These are phyloP conservation scores for Oscheius myriophilus DNA, from an alignment of 2,888 invertebrate species.

Conservation along the genomic window DNA sequence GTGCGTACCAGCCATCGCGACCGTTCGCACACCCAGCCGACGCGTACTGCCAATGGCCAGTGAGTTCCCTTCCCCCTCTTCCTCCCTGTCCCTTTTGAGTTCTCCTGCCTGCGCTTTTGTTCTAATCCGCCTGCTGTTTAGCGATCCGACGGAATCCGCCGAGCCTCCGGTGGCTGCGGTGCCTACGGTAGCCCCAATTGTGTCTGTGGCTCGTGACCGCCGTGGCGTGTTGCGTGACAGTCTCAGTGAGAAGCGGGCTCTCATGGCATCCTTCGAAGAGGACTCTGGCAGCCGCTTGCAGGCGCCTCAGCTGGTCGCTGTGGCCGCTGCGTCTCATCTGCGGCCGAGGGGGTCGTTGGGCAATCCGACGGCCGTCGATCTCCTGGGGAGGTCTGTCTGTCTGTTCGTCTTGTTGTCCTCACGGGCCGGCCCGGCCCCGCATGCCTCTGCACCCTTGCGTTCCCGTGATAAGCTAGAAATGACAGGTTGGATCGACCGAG, in stretches of 20 bases:
- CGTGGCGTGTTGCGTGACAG: slow-evolving; percentile 22
- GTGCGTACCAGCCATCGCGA: slow-evolving; percentile 21
- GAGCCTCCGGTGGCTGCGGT: too few relatives aligned
- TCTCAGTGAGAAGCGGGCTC: slow-evolving; percentile 6
- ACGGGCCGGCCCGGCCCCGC: slow-evolving; percentile 46
- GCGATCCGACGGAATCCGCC: too few relatives aligned
- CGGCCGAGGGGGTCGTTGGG: slow-evolving; percentile 29
- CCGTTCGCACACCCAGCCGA: slow-evolving; percentile 29
- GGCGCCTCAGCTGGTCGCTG: slow-evolving; percentile 11
- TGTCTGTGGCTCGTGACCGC: slow-evolving; percentile 24
- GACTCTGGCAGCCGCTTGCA: slow-evolving; percentile 19
- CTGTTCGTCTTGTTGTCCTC: neutral
- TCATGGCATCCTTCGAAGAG: slow-evolving; percentile 32
- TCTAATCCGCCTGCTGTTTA: neutral
- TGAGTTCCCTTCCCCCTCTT: slow-evolving; percentile 5
- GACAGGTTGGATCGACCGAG: slow-evolving; percentile 50
- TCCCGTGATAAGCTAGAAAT: too few relatives aligned
- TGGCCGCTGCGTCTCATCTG: slow-evolving; percentile 3
- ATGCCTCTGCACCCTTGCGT: slow-evolving; percentile 48
- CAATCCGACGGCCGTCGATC: slow-evolving; percentile 23
- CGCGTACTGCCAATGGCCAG: slow-evolving; percentile 16
- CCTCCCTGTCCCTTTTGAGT: neutral
- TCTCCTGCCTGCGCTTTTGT: slow-evolving; percentile 13
- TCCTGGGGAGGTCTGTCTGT: slow-evolving; percentile 30
- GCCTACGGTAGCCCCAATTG: neutral